Evolutionary conservation across 2,113 vertebrate species (phyloP).

Genomic region (Cercocebus atys): DNA sequence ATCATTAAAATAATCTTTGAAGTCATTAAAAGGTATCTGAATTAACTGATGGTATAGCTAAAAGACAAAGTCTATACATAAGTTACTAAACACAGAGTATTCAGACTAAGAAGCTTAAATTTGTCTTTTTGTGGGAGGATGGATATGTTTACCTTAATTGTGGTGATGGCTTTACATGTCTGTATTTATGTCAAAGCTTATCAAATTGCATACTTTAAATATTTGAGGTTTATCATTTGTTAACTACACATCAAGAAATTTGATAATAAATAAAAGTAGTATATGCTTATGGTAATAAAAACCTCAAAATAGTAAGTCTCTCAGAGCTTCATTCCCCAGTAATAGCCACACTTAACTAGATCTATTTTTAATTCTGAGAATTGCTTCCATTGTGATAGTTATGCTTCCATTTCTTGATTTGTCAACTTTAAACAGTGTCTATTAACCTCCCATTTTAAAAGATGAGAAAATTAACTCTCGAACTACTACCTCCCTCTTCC

Average conservation of each 20-base stretch:
- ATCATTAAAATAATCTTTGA: neutral
- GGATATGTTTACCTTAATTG: neutral
- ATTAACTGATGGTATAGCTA: neutral
- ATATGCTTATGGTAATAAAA: neutral
- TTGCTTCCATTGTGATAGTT: neutral
- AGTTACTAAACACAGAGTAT: neutral
- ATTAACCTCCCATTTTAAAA: neutral
- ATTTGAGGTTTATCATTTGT: neutral
- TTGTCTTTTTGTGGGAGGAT: neutral
- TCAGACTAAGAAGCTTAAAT: conserved; percentile 20
- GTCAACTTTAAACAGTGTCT: neutral
- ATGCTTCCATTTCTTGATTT: neutral
- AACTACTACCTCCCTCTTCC: neutral
- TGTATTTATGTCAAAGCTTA: neutral
- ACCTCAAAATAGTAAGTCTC: neutral
- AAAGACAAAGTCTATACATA: neutral
- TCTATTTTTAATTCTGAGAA: neutral
- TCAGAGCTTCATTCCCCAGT: neutral
- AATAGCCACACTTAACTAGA: neutral
- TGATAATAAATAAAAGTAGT: neutral
- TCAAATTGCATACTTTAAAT: neutral
- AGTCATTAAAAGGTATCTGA: conserved; percentile 9
- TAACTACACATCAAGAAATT: conserved; percentile 5
- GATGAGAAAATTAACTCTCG: conserved; percentile 28
- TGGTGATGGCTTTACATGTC: neutral